phyloP scores from a whole-genome alignment of 53 echinoderm and acorn worm genomes.

The Mesocentrotus franciscanus region DNA sequence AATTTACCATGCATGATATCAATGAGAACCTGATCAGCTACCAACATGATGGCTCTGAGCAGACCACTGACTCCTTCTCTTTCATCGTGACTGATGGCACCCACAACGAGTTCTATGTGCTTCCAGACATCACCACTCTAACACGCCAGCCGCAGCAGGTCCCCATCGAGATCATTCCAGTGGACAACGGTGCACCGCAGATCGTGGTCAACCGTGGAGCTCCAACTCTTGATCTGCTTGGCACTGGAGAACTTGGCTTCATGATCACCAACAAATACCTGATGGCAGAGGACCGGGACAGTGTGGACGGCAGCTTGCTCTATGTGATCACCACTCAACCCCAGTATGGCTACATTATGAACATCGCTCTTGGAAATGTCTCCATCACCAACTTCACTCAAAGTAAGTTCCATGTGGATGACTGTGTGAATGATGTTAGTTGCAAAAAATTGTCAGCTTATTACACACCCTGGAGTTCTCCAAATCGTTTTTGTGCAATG shows the following conservation, averaged over 20 bases:
- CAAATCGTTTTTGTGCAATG: not conserved
- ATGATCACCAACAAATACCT: constrained; percentile 98
- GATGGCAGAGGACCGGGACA: constrained; percentile 96
- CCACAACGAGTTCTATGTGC: constrained; percentile 93
- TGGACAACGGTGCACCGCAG: constrained; percentile 97
- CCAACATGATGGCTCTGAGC: constrained; percentile 95
- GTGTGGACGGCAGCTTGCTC: constrained; percentile 76
- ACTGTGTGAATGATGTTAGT: not conserved
- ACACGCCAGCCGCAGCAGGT: constrained; percentile 93
- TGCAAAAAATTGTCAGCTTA: constrained; percentile 32
- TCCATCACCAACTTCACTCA: constrained; percentile 99
- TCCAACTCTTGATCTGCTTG: constrained; percentile 84
- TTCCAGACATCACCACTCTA: constrained; percentile 79
- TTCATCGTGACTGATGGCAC: constrained; percentile 98
- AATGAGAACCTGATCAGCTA: constrained; percentile 98
- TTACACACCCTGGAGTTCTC: not conserved
- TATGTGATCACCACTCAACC: constrained; percentile 93
- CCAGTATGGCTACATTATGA: constrained; percentile 92
- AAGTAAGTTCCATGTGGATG: constrained; percentile 74
- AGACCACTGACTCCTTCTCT: constrained; percentile 89
- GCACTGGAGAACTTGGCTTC: constrained; percentile 92
- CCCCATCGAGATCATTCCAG: constrained; percentile 80
- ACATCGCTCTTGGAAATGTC: constrained; percentile 82
- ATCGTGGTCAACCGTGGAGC: constrained; percentile 97
- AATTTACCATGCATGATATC: constrained; percentile 95